Evolutionary conservation across 2,113 vertebrate genomes (phyloP).

Genomic region (Eclectus roratus): DNA sequence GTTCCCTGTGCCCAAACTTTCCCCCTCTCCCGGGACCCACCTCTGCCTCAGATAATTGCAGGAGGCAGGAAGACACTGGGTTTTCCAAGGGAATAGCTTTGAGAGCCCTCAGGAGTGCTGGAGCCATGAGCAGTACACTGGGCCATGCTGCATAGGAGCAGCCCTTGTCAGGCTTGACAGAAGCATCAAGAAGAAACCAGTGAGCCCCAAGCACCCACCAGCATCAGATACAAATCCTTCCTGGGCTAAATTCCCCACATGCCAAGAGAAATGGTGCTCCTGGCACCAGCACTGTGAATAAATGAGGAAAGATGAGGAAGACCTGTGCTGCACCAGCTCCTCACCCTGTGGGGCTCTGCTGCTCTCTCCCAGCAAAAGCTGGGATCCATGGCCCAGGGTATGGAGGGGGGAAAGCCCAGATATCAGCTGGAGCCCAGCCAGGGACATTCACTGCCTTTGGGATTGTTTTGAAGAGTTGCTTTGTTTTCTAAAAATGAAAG

Average conservation of each 20-base stretch:
- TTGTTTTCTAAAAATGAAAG: constrained; percentile 8
- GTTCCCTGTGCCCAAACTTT: background rate
- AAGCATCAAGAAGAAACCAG: background rate
- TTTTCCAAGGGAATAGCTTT: background rate
- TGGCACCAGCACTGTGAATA: background rate
- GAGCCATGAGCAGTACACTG: background rate
- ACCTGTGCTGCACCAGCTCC: background rate
- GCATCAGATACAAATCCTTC: background rate
- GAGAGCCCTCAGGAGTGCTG: background rate
- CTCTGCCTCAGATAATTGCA: background rate
- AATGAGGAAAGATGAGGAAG: background rate
- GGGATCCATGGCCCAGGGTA: background rate
- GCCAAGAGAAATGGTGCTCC: background rate
- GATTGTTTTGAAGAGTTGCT: constrained; percentile 20
- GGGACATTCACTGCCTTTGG: constrained; percentile 3
- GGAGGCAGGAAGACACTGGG: background rate
- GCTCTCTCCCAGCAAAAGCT: background rate
- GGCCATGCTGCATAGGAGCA: rapidly evolving
- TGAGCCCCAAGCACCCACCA: background rate
- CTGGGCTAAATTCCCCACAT: background rate
- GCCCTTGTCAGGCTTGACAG: background rate
- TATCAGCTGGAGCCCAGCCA: background rate
- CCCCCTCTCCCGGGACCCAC: background rate
- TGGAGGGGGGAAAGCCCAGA: background rate
- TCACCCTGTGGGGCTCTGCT: background rate